Conservation (phyloP, 2,113 vertebrate genomes). For the Pogona vitticeps region DNA sequence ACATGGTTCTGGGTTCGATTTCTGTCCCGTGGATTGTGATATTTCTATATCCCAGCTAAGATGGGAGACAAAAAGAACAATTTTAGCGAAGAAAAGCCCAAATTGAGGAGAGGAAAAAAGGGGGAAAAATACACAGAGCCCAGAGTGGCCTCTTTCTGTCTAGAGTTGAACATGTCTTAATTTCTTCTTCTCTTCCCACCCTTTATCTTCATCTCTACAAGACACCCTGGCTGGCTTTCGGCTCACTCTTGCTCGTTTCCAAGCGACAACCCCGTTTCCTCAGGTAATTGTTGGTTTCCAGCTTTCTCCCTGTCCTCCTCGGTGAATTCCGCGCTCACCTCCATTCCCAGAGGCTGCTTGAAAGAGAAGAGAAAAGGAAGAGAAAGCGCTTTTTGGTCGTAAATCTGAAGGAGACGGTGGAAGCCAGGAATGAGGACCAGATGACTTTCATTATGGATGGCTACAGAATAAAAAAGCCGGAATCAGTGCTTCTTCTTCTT, state of each 20-base stretch:
- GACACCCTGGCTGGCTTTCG: background rate
- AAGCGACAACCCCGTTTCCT: background rate
- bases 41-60: no score
- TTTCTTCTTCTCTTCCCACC: background rate
- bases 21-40: no score
- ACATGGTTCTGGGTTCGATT: no score
- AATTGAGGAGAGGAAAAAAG: no score
- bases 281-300: background rate
- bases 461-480: background rate
- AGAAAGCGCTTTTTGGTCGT: background rate
- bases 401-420: background rate
- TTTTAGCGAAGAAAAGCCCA: background rate
- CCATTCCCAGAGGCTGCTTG: background rate
- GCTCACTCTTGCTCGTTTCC: slow-evolving; percentile 1
- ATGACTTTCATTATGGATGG: background rate
- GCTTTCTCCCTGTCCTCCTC: background rate
- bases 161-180: background rate
- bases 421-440: background rate
- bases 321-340: background rate
- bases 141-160: background rate
- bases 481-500: background rate
- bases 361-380: background rate
- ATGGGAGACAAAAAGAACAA: background rate
- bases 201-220: background rate
- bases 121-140: no score